These are phyloP conservation scores for Drosophila birchii DNA, from an alignment of 2,888 invertebrate genomes.

Conservation along the genomic window DNA sequence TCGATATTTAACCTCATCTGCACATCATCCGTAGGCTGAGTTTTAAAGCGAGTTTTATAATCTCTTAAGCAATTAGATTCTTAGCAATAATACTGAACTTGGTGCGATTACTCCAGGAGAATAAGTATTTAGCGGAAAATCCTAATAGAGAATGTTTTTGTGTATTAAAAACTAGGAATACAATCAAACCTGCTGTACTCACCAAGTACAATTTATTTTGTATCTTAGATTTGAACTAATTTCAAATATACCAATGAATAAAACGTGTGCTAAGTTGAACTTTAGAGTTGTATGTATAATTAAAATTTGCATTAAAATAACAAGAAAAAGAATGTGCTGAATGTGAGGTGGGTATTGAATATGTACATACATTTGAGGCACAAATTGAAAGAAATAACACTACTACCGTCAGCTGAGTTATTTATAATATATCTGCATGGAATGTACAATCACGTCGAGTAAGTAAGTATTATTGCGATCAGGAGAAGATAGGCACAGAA, in stretches of 20 bases:
- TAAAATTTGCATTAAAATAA: constrained; percentile 7
- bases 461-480: constrained; percentile 79
- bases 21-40: neutral
- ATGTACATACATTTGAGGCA: constrained; percentile 42
- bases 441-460: constrained; percentile 78
- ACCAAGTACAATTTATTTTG: constrained; percentile 21
- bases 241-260: constrained; percentile 1
- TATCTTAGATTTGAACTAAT: neutral
- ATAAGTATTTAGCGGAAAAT: constrained; percentile 8
- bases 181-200: constrained; percentile 6
- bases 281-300: constrained; percentile 23
- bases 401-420: constrained; percentile 31
- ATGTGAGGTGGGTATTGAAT: constrained; percentile 18
- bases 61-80: constrained; percentile 14
- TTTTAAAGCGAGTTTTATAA: constrained; percentile 14
- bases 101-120: constrained; percentile 14
- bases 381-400: constrained; percentile 35
- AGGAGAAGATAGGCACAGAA: constrained; percentile 73
- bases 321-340: constrained; percentile 17
- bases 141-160: constrained; percentile 20
- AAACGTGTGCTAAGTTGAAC: constrained; percentile 1
- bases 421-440: constrained; percentile 56
- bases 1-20: constrained; percentile 4
- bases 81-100: constrained; percentile 31
- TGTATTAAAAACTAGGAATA: constrained; percentile 18